Evolutionary conservation across 2,797 vertebrate genomes (phyloP).

Genomic region (Clarias fuscus): DNA sequence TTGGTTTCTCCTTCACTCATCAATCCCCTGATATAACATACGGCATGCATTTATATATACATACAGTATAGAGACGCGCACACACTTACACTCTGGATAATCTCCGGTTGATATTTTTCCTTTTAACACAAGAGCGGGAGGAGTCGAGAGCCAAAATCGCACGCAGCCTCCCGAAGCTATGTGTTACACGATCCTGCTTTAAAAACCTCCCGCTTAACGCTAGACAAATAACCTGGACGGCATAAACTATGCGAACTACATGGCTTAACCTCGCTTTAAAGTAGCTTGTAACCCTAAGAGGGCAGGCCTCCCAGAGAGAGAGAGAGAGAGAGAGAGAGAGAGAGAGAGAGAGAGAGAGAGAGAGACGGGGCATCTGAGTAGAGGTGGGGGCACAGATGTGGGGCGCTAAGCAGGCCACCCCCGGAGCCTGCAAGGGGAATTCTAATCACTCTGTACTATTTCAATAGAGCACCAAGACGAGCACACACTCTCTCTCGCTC

Average conservation of each 20-base stretch:
- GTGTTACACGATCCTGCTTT: constrained; percentile 66
- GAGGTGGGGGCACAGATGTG: constrained; percentile 61
- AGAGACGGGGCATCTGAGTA: constrained; percentile 36
- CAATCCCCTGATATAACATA: background rate
- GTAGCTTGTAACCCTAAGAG: constrained; percentile 61
- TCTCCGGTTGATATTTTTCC: constrained; percentile 27
- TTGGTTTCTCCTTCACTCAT: constrained; percentile 8
- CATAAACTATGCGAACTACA: constrained; percentile 68
- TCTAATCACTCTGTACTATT: constrained; percentile 71
- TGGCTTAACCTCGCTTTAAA: constrained; percentile 66
- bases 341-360: constrained; percentile 15
- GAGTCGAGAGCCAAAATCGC: background rate
- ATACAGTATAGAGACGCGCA: background rate
- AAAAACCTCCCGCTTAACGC: constrained; percentile 63
- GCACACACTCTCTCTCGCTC: constrained; percentile 74
- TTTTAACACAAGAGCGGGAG: constrained; percentile 35
- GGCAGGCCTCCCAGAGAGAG: constrained; percentile 50
- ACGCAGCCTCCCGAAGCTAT: constrained; percentile 28
- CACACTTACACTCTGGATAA: constrained; percentile 12
- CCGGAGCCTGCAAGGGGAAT: constrained; percentile 62
- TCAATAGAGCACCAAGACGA: constrained; percentile 77
- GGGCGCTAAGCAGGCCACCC: constrained; percentile 68
- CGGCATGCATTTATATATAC: constrained; percentile 12
- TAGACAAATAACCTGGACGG: constrained; percentile 69
- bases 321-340: constrained; percentile 39